Evolutionary conservation across 1,140 invertebrate species (phyloP).

Genomic region (Calliopsis andreniformis): DNA sequence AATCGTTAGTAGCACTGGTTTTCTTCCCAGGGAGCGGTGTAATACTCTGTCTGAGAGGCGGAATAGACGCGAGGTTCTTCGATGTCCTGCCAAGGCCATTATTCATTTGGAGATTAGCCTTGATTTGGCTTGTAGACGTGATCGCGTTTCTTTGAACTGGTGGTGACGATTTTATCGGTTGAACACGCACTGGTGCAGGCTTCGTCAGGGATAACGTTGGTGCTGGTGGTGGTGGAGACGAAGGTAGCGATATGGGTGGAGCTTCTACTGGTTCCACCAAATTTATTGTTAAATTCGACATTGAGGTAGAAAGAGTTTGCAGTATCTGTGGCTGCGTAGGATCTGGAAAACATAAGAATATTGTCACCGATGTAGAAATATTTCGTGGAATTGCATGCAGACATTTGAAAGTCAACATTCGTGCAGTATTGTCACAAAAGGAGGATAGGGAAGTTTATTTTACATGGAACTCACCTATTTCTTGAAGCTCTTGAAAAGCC

Average conservation of each 20-base stretch:
- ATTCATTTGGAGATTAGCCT: conserved; percentile 76
- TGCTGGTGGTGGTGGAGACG: conserved; percentile 65
- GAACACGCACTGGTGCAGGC: conserved; percentile 77
- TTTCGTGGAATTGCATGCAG: too few species aligned
- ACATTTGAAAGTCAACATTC: neutral
- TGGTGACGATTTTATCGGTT: conserved; percentile 78
- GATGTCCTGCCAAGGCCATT: conserved; percentile 70
- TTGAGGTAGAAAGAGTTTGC: conserved; percentile 78
- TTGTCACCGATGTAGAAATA: neutral
- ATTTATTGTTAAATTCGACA: conserved; percentile 76
- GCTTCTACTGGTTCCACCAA: conserved; percentile 67
- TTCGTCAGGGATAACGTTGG: conserved; percentile 72
- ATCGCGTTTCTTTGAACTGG: conserved; percentile 76
- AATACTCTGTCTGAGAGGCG: conserved; percentile 76
- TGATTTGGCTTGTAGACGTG: conserved; percentile 78
- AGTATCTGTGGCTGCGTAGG: conserved; percentile 76
- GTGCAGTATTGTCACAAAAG: conserved; percentile 11
- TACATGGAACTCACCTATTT: conserved; percentile 74
- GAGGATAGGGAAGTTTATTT: neutral
- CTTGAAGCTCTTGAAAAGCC: conserved; percentile 79
- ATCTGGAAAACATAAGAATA: conserved; percentile 68
- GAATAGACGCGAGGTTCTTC: conserved; percentile 76
- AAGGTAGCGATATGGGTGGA: conserved; percentile 66
- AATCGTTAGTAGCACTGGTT: conserved; percentile 31
- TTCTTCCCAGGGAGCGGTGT: conserved; percentile 76